Evolutionary conservation across 1,140 invertebrate species (phyloP).

Genomic region (Pemphigus obesinymphae): DNA sequence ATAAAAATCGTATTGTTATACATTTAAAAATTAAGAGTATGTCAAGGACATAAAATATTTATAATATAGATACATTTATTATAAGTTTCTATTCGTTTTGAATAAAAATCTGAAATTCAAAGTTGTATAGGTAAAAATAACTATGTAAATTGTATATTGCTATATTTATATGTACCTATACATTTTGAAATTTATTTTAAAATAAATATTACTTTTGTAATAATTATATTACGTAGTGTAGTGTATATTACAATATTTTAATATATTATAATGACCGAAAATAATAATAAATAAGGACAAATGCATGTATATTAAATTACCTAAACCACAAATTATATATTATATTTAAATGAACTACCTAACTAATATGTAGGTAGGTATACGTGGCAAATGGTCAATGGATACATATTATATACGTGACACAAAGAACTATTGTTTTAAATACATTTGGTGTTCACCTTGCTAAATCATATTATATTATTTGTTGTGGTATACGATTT

Average conservation of each 20-base stretch:
- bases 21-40: no score
- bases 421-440: slow-evolving; percentile 17
- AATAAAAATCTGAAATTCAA: no score
- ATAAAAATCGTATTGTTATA: no score
- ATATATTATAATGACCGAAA: neutral
- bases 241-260: no score
- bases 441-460: neutral
- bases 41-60: no score
- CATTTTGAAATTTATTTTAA: no score
- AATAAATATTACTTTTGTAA: no score
- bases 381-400: neutral
- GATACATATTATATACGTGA: neutral
- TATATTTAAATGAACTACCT: neutral
- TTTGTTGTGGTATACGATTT: neutral
- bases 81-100: no score
- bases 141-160: no score
- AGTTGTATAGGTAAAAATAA: neutral
- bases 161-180: no score
- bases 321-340: neutral
- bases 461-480: neutral
- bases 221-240: no score
- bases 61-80: no score
- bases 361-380: neutral
- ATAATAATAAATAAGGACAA: neutral
- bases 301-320: neutral